phyloP scores from a whole-genome alignment of 2,113 vertebrate genomes.

The Rhizomys pruinosus region DNA sequence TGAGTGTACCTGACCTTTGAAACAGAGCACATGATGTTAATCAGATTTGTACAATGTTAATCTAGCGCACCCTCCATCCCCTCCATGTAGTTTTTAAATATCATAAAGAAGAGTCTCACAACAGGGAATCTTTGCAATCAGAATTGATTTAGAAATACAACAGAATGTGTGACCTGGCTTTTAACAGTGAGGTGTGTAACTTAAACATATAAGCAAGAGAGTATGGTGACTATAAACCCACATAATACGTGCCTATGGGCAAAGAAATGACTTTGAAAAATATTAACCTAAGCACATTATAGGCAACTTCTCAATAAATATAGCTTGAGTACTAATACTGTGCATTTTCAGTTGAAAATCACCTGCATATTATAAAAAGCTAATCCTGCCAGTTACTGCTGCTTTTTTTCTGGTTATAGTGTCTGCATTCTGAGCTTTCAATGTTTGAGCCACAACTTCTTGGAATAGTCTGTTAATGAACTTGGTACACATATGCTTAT shows the following conservation, averaged over 20 bases:
- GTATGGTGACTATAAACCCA: conserved; percentile 29
- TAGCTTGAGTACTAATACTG: not conserved
- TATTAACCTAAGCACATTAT: not conserved
- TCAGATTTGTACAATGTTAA: conserved; percentile 86
- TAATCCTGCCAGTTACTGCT: not conserved
- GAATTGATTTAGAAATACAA: conserved; percentile 65
- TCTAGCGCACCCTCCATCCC: conserved; percentile 78
- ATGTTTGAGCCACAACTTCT: conserved; percentile 6
- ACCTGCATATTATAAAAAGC: conserved; percentile 4
- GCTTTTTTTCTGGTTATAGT: not conserved
- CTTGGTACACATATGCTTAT: not conserved
- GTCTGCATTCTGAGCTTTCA: conserved; percentile 11
- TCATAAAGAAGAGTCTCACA: conserved; percentile 67
- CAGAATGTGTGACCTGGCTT: conserved; percentile 47
- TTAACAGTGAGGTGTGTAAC: conserved; percentile 57
- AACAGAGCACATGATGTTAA: conserved; percentile 86
- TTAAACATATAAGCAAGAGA: conserved; percentile 40
- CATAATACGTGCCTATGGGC: not conserved
- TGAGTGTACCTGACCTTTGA: conserved; percentile 87
- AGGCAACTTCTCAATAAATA: conserved; percentile 37
- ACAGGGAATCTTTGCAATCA: conserved; percentile 55
- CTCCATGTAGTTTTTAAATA: conserved; percentile 74
- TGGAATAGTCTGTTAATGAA: not conserved
- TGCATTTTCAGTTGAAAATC: conserved; percentile 48
- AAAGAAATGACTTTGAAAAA: conserved; percentile 47